Conservation (phyloP, 1,140 invertebrate species). For the Andrena cerasifolii region DNA sequence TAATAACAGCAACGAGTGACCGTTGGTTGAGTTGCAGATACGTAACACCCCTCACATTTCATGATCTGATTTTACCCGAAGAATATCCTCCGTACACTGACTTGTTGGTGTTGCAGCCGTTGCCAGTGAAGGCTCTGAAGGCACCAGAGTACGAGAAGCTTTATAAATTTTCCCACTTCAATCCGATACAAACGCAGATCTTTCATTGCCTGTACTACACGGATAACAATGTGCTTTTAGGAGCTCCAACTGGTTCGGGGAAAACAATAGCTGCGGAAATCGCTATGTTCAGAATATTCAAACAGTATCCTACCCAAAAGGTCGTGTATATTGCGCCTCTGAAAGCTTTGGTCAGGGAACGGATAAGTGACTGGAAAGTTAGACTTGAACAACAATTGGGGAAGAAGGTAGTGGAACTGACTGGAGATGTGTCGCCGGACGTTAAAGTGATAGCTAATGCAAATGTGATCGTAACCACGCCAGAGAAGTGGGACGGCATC, state of each 20-base stretch:
- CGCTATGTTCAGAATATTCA: constrained; percentile 97
- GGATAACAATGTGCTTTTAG: constrained; percentile 96
- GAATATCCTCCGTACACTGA: constrained; percentile 97
- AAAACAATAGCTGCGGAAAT: constrained; percentile 99
- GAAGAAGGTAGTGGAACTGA: constrained; percentile 97
- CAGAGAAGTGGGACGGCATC: constrained; percentile 99
- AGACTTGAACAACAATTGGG: constrained; percentile 90
- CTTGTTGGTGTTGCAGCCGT: constrained; percentile 94
- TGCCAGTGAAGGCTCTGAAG: constrained; percentile 92
- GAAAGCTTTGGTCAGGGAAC: constrained; percentile 98
- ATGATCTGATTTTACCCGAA: constrained; percentile 95
- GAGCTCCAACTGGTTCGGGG: constrained; percentile 99
- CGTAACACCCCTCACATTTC: constrained; percentile 90
- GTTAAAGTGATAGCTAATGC: constrained; percentile 91
- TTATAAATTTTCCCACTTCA: constrained; percentile 98
- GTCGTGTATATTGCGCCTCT: constrained; percentile 99
- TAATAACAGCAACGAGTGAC: constrained; percentile 93
- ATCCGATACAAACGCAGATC: constrained; percentile 99
- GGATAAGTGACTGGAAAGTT: constrained; percentile 98
- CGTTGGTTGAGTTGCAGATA: constrained; percentile 93
- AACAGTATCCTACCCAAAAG: constrained; percentile 92
- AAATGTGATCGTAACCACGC: constrained; percentile 98
- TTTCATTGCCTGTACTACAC: constrained; percentile 98
- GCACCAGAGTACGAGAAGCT: constrained; percentile 90
- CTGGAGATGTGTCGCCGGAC: constrained; percentile 98